Base-by-base conservation (phyloP, 2,797 vertebrate species). In the Macroramphosus scolopax region DNA sequence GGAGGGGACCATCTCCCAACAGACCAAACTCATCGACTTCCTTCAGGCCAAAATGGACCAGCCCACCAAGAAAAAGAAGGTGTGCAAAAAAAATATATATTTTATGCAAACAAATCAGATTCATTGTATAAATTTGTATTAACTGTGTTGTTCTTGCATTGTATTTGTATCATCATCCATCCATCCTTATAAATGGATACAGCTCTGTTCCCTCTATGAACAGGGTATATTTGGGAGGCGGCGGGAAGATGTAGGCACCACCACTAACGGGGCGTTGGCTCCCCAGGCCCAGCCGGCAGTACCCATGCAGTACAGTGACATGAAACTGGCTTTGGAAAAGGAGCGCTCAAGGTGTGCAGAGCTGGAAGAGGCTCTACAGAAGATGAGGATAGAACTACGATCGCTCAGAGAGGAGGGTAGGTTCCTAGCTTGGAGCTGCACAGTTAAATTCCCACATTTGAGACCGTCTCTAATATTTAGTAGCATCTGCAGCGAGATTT, bases 1-100 rank as follows among this genome's bases (percentile, higher is more conserved):
- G 96, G 96, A 98, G 72, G 96, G 96, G 39, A 99, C 96, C 38
- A 99, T 99, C 84, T 95, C 96, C 55, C 96, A 99, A 65, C 96
- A 99, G 89, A 98, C 94, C 72, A 97, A 98, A 83, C 93, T 97
- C 65, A 99, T 99, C 50, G 96, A 99, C 83, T 99, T 99, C 79
- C 90, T 99, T 28, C 97, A 98, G 89, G 95, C 95, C 57, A 99
- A 98, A 88, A 97, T 99, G 96, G 97, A 99, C 80, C 97, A 98
- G 39, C 96, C 97, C 12, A 90, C 91, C 3, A 99, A 99, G 91
- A 99, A 98, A 85, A 99, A 99, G 87, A 99, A 99, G 95, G 97
- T 97, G 29, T 55, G 62, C 5, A 9, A 34, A 64, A 62, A 62
- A 13, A 41, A 59, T 45, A 37, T 8, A 11, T n/a, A n/a, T n/a